A percentile compares a stretch with the other conserved stretches of the same genome.
Evolutionary conservation across 1,140 invertebrate species (phyloP).

Genomic region (Pissodes strobi): DNA sequence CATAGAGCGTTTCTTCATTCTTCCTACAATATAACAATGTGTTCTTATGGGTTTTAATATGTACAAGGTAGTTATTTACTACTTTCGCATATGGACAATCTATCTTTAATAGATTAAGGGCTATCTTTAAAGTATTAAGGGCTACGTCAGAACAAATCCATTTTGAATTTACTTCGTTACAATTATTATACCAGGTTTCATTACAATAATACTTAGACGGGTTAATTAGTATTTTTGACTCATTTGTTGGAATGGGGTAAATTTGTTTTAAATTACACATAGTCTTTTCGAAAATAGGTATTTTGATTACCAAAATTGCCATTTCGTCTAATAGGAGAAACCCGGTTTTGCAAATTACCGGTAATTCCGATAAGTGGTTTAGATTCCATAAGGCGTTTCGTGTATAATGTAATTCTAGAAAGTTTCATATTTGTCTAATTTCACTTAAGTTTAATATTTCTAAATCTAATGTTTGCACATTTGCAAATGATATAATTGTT

Average conservation of each 20-base stretch:
- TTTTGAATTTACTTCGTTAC: conserved; percentile 2
- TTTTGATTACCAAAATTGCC: conserved; percentile 7
- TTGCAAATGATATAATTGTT: background rate
- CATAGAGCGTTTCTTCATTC: background rate
- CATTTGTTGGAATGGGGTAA: background rate
- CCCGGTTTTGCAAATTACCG: background rate
- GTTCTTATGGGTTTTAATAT: background rate
- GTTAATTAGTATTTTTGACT: conserved; percentile 5
- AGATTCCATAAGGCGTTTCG: background rate
- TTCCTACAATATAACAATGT: background rate
- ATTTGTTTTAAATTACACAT: background rate
- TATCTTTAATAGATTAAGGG: background rate
- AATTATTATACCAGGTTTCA: background rate
- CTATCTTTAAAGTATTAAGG: background rate
- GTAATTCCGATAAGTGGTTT: background rate
- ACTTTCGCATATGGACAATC: background rate
- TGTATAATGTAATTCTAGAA: background rate
- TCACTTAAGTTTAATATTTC: background rate
- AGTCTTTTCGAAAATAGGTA: conserved; percentile 1
- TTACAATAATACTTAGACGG: conserved; percentile 11
- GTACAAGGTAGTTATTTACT: background rate
- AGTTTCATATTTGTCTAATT: background rate
- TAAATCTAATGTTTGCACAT: background rate
- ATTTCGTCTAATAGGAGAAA: conserved; percentile 1
- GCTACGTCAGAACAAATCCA: background rate